These are phyloP conservation scores for Stercorarius parasiticus DNA, from an alignment of 2,113 vertebrate genomes.

Conservation along the genomic window DNA sequence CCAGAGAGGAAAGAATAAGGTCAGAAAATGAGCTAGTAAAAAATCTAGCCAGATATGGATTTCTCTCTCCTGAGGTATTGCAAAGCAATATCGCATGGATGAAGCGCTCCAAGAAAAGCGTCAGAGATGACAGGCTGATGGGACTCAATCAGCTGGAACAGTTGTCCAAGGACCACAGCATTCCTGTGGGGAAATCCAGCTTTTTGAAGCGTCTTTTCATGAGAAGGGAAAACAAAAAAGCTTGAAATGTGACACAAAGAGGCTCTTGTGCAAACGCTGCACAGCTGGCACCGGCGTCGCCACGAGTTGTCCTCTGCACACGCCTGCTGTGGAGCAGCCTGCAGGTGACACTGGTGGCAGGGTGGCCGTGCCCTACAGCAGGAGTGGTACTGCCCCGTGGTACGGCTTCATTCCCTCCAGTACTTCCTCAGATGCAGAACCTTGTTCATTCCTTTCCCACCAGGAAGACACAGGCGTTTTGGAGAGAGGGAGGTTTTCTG, in stretches of 20 bases:
- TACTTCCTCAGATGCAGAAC: neutral
- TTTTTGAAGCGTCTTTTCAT: neutral
- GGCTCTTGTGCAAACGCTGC: neutral
- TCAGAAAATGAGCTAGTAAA: neutral
- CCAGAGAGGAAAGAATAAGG: neutral
- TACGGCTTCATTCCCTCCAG: neutral
- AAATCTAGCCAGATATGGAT: neutral
- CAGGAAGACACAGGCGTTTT: neutral
- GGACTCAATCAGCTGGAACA: constrained; percentile 5
- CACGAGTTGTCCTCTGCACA: neutral
- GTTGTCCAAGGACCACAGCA: neutral
- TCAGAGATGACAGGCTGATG: neutral
- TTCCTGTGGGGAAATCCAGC: neutral
- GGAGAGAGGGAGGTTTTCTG: neutral
- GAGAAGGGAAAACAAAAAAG: neutral
- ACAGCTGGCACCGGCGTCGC: neutral
- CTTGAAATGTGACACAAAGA: neutral
- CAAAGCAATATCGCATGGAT: neutral
- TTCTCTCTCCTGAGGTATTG: neutral
- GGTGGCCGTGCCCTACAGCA: neutral
- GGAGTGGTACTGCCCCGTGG: accelerated
- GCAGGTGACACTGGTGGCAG: neutral
- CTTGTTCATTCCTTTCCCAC: neutral
- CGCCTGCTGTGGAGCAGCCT: neutral
- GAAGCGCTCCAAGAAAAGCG: neutral